Conservation (phyloP, 2,797 vertebrate genomes). For the Astyanax mexicanus region DNA sequence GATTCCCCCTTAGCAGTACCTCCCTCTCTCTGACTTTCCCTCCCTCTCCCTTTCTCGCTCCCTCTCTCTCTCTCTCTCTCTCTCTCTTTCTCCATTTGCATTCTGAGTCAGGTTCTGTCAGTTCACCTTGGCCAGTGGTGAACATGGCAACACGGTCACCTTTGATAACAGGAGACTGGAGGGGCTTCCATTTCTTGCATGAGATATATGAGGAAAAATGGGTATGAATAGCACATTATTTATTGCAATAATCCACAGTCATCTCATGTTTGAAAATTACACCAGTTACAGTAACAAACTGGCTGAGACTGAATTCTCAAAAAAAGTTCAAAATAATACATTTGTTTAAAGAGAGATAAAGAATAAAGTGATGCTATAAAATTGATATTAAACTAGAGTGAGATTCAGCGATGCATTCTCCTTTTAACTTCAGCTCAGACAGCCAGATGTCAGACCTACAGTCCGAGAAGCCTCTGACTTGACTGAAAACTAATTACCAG, state of each 20-base stretch:
- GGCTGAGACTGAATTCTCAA: neutral
- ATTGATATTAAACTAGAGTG: constrained; percentile 5
- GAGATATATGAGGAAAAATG: neutral
- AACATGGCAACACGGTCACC: constrained; percentile 1
- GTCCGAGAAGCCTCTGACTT: constrained; percentile 62
- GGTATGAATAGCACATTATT: neutral
- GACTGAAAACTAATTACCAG: constrained; percentile 69
- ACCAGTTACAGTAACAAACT: no score
- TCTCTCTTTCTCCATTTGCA: constrained; percentile 7
- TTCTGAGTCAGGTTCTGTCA: neutral
- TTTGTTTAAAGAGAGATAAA: neutral
- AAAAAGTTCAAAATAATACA: no score
- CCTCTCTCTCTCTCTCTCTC: neutral
- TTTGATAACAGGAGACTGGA: constrained; percentile 22
- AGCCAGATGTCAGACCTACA: constrained; percentile 26
- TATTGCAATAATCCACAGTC: neutral
- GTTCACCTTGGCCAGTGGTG: constrained; percentile 7
- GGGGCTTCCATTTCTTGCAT: neutral
- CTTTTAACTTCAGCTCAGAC: constrained; percentile 64
- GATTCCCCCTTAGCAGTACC: neutral
- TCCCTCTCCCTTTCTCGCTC: neutral
- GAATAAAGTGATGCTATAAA: neutral
- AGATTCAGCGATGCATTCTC: constrained; percentile 66
- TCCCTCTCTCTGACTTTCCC: neutral
- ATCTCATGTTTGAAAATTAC: neutral